Percentiles rank a stretch among this genome's conserved stretches.
These are phyloP conservation scores for Cryptophagus acutangulus DNA, from an alignment of 2,888 invertebrate genomes.

Conservation along the genomic window DNA sequence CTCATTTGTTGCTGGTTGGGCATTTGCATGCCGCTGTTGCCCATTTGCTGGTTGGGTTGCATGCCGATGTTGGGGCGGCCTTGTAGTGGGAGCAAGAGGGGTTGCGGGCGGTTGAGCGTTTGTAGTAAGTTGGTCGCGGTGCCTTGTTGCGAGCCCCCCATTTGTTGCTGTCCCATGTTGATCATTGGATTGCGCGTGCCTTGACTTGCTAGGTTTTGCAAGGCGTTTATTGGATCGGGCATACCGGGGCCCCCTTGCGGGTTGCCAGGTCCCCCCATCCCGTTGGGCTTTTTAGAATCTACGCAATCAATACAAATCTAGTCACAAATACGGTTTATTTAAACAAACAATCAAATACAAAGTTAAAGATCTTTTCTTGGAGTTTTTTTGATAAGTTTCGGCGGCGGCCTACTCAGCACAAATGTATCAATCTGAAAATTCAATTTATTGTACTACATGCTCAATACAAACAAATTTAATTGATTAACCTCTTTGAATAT, in stretches of 20 bases:
- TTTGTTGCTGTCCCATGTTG: conserved; percentile 52
- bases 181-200: conserved; percentile 57
- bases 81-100: neutral
- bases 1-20: conserved; percentile 43
- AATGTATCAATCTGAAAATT: neutral
- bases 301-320: no score
- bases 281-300: conserved; percentile 50
- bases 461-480: neutral
- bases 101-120: conserved; percentile 65
- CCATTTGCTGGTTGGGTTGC: no score
- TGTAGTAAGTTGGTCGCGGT: conserved; percentile 65
- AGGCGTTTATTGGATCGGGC: conserved; percentile 83
- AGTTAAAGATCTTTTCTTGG: no score
- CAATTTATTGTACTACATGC: neutral
- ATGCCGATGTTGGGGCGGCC: conserved; percentile 34
- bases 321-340: no score
- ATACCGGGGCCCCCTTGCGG: conserved; percentile 56
- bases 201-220: conserved; percentile 81
- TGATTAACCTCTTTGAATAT: neutral
- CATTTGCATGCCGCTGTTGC: conserved; percentile 60
- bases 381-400: neutral
- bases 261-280: conserved; percentile 44
- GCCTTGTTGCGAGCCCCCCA: conserved; percentile 51
- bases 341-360: conserved; percentile 38
- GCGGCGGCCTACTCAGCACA: neutral